Conservation (phyloP, 2,113 vertebrate genomes). For the Bagarius yarrelli region DNA sequence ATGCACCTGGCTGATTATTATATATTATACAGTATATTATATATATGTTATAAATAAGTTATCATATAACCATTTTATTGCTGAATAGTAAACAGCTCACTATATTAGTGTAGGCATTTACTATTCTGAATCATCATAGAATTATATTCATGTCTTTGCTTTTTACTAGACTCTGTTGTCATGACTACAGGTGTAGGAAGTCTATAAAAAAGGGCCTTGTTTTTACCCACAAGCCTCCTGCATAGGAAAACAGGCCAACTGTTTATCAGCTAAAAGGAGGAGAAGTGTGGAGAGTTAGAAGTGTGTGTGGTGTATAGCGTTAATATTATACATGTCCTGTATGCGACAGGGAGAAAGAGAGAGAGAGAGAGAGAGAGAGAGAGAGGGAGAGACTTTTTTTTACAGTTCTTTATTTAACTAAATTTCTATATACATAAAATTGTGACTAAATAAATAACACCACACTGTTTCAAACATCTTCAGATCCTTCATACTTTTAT, state of each 20-base stretch:
- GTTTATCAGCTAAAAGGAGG: background rate
- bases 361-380: background rate
- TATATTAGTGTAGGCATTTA: background rate
- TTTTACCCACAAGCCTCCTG: background rate
- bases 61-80: background rate
- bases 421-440: too few relatives aligned
- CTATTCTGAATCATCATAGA: background rate
- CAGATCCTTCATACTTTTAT: too few relatives aligned
- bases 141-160: background rate
- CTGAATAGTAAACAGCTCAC: background rate
- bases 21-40: background rate
- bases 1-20: background rate
- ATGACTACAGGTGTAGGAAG: constrained; percentile 7
- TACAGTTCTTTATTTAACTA: too few relatives aligned
- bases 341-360: background rate
- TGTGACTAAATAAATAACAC: too few relatives aligned
- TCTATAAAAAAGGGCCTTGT: constrained; percentile 8
- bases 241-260: background rate
- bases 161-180: constrained; percentile 3
- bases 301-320: background rate
- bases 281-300: background rate
- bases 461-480: too few relatives aligned
- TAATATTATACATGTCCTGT: background rate
- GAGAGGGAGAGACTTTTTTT: background rate
- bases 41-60: background rate